These are phyloP conservation scores for Mastigias papua DNA, from an alignment of 30 jellyfish, hydroid and myxozoan genomes.

Conservation along the genomic window DNA sequence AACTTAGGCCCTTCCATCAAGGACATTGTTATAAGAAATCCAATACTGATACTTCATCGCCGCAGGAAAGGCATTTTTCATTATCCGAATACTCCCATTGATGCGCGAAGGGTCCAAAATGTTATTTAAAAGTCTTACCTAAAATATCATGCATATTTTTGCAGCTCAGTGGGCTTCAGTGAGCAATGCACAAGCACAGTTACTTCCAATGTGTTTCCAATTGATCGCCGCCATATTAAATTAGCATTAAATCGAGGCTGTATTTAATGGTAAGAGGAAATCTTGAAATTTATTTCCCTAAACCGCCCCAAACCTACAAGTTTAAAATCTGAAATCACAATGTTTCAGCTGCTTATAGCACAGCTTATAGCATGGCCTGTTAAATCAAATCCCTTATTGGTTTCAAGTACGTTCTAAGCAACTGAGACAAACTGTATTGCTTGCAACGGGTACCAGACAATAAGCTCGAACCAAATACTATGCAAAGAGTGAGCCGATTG, in stretches of 20 bases:
- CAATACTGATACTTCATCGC: conserved; percentile 34
- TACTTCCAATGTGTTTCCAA: conserved; percentile 1
- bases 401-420: neutral
- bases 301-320: too few species aligned
- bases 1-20: conserved; percentile 34
- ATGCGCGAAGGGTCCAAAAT: conserved; percentile 10
- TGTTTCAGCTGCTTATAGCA: too few species aligned
- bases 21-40: conserved; percentile 15
- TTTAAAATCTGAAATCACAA: too few species aligned
- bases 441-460: neutral
- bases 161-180: conserved; percentile 88
- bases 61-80: conserved; percentile 36
- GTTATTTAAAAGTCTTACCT: conserved; percentile 75
- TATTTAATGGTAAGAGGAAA: neutral
- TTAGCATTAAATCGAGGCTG: neutral
- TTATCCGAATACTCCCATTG: neutral
- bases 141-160: conserved; percentile 62
- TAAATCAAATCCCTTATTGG: neutral
- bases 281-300: too few species aligned
- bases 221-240: conserved; percentile 54
- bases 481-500: neutral
- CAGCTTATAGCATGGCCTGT: too few species aligned
- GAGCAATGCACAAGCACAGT: conserved; percentile 64
- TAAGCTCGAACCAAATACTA: neutral
- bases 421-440: neutral